Conservation (phyloP, 2,797 vertebrate species). For the Orientallactaga sibirica region DNA sequence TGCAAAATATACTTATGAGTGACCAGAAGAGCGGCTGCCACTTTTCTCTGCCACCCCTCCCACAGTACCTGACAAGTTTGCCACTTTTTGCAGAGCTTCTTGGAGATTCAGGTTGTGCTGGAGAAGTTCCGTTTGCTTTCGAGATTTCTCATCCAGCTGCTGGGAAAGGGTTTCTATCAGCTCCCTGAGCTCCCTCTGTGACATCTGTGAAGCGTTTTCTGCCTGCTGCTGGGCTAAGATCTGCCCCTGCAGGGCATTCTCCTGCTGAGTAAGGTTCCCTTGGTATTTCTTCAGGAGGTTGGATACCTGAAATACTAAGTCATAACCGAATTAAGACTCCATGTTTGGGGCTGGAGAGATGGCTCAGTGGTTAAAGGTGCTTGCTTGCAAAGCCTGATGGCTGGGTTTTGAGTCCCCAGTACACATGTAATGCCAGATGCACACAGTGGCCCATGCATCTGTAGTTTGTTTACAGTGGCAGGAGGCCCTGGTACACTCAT, state of each 20-base stretch:
- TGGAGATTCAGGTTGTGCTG: slow-evolving; percentile 81
- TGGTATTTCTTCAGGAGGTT: slow-evolving; percentile 59
- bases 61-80: slow-evolving; percentile 80
- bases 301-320: slow-evolving; percentile 79
- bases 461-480: too few relatives aligned
- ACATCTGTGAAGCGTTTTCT: slow-evolving; percentile 6
- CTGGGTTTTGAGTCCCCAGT: too few relatives aligned
- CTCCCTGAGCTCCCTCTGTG: slow-evolving; percentile 56
- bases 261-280: slow-evolving; percentile 82
- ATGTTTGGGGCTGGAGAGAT: neutral
- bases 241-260: slow-evolving; percentile 57
- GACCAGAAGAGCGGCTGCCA: neutral
- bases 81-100: slow-evolving; percentile 76
- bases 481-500: too few relatives aligned
- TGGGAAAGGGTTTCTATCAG: slow-evolving; percentile 73
- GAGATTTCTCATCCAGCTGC: slow-evolving; percentile 71
- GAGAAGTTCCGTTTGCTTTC: slow-evolving; percentile 60
- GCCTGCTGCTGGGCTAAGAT: slow-evolving; percentile 31
- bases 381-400: too few relatives aligned
- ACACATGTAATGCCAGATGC: too few relatives aligned
- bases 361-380: too few relatives aligned
- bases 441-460: too few relatives aligned
- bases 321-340: slow-evolving; percentile 34
- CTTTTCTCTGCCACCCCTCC: neutral
- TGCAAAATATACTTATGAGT: neutral